A percentile compares a stretch with the other conserved stretches of the same genome.
Conservation (phyloP, 2,797 vertebrate species). For the Sarcophilus harrisii region DNA sequence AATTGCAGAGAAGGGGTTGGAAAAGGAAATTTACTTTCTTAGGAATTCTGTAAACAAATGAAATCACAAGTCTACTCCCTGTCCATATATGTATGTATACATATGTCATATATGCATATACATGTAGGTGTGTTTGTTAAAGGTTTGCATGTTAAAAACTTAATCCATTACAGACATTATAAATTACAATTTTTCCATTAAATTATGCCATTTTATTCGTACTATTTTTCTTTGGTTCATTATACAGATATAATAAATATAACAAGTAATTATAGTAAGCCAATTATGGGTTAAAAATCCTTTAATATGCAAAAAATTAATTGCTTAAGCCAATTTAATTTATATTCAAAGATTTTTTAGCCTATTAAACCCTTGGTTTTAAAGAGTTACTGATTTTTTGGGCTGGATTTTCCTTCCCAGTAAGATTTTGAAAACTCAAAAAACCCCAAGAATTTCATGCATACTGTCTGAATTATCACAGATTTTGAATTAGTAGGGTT, state of each 20-base stretch:
- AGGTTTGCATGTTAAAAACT: background rate
- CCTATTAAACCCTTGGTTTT: conserved; percentile 4
- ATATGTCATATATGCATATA: too few relatives aligned
- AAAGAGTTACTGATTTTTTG: background rate
- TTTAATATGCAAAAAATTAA: background rate
- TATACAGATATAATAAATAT: background rate
- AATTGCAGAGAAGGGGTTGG: background rate
- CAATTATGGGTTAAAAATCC: background rate
- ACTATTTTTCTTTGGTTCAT: background rate
- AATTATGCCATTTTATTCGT: background rate
- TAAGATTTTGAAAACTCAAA: conserved; percentile 19
- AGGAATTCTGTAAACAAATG: background rate
- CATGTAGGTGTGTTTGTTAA: too few relatives aligned
- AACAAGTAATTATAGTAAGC: background rate
- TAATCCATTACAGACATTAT: background rate
- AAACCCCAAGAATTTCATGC: conserved; percentile 18
- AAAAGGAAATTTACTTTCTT: background rate
- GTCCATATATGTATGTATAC: background rate
- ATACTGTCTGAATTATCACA: conserved; percentile 13
- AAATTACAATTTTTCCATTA: background rate
- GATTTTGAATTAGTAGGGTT: conserved; percentile 42
- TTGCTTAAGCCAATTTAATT: conserved; percentile 24
- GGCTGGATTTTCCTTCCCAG: background rate
- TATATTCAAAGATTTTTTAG: background rate
- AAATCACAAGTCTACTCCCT: background rate